Percentiles rank a stretch among this genome's conserved stretches.
Conservation (phyloP, 1,140 invertebrate species). For the Camponotus floridanus region DNA sequence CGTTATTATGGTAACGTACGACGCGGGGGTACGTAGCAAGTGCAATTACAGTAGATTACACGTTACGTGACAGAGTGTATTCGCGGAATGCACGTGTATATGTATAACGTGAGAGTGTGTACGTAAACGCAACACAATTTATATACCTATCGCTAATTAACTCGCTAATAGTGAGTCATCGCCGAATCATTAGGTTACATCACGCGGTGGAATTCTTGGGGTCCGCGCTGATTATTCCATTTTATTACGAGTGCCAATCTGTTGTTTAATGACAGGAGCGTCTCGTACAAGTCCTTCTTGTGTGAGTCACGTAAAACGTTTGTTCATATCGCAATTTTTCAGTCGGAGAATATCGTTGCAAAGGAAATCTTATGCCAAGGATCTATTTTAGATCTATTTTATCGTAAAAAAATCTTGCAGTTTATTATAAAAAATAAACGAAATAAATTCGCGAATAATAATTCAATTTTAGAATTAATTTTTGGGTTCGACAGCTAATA, state of each 20-base stretch:
- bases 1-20: slow-evolving; percentile 28
- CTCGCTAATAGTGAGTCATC: slow-evolving; percentile 69
- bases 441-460: too few species aligned
- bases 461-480: too few species aligned
- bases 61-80: slow-evolving; percentile 54
- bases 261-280: slow-evolving; percentile 35
- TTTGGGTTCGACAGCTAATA: too few species aligned
- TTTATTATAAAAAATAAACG: too few species aligned
- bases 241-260: slow-evolving; percentile 53
- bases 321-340: slow-evolving; percentile 3
- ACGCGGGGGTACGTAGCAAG: slow-evolving; percentile 37
- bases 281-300: background rate
- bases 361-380: background rate
- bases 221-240: slow-evolving; percentile 30
- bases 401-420: background rate
- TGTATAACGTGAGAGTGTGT: background rate
- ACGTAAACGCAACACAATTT: slow-evolving; percentile 66
- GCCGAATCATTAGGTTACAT: slow-evolving; percentile 54
- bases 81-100: slow-evolving; percentile 31
- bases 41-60: slow-evolving; percentile 70
- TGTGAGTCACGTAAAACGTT: slow-evolving; percentile 43
- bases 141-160: slow-evolving; percentile 68
- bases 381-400: background rate
- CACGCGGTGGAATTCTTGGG: slow-evolving; percentile 39
- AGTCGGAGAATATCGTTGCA: background rate